Base-by-base conservation (phyloP, 2,797 vertebrate genomes). In the Threskiornis aethiopicus region DNA sequence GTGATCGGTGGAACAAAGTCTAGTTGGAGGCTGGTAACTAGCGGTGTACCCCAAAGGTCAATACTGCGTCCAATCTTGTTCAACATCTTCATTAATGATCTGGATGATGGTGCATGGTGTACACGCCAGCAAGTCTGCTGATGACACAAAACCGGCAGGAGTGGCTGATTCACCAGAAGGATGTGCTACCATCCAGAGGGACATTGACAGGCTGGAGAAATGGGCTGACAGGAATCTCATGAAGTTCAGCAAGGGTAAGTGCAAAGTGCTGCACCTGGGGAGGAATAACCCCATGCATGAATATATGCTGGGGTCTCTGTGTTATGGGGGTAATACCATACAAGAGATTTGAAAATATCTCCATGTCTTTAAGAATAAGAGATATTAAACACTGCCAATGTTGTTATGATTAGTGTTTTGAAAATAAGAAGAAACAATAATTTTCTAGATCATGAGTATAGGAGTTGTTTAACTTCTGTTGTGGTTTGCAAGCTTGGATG, bases 221-320 rank as follows among this genome's bases (percentile, higher is more conserved):
- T 17, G 41, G 24, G 11, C n/a, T 67, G 13, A 49, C 21, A 47
- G n/a, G 22, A 55, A 80, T 9, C 9, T 44, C 16, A 13, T 49
- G 42, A n/a, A 75, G 35, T 42, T 81, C 33, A 62, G 21, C 18
- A 86, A 47, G 16, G 5, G 7, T 6, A 78, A 72, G 6, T 46
- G 12, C 7, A 35, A 73, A 80, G 41, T 61, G 10, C 20, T 67
- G 22, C 6, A 61, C 18, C 22, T 62, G 35, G 19, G 9, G 18
- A 73, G 19, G 41, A 61, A 33, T 11, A 80, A 80, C 1, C 2
- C 5, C 8, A 15, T 19, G 16, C 14, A 47, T 0, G 0, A 44
- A 28, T 58, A 9, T 25, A 7, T 33, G 7, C 10, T 80, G 24
- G 1, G 0, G 4, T 65, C 8, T 57, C n/a, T 54, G 49, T 57